Evolutionary conservation across 2,797 vertebrate species (phyloP), one percentile per base, ranked within the genome.

Genomic region (Xenops minutus): DNA sequence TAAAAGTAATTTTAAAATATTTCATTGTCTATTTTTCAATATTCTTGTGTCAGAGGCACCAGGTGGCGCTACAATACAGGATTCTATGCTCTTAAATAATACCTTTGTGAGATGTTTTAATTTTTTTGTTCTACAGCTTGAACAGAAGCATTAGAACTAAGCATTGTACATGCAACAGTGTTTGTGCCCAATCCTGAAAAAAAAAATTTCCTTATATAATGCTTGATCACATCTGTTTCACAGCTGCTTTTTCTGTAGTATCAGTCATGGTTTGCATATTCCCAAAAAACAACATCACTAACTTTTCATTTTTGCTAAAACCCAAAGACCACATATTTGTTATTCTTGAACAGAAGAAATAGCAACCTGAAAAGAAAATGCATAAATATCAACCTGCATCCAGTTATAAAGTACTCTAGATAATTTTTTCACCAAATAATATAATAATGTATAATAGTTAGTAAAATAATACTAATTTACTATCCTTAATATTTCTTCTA

Each of bases 61-160:
- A 96, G 94, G 39, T 96, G 96, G 93, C 69, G 59, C 88, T 90
- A 58, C 4, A 85, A 72, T 8, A 86, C 82, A 93, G 59, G 16
- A 17, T 6, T 74, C 43, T 7, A 17, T 12, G 10, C 5, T 14
- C 12, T 59, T 44, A 55, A 46, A 77, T 69, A 8, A 13, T 6
- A 54, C 12, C 4, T 5, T 14, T 9, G n/a, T 21, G 15, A 52
- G 10, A 16, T 19, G 5, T 6, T 73, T 29, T 10, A 2, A 24
- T 44, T 61, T 49, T 64, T 61, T 85, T 32, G 18, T 51, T 79
- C 26, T 12, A 14, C 7, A 51, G 9, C 14, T 73, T 63, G n/a
- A n/a, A 30, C 14, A 48, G 6, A 76, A 78, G 16, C 32, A 69
- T 12, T 58, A 43, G 37, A 43, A 36, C 27, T 34, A 41, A 41